phyloP scores from a whole-genome alignment of 2,797 vertebrate genomes.

The Limnodromus scolopaceus region DNA sequence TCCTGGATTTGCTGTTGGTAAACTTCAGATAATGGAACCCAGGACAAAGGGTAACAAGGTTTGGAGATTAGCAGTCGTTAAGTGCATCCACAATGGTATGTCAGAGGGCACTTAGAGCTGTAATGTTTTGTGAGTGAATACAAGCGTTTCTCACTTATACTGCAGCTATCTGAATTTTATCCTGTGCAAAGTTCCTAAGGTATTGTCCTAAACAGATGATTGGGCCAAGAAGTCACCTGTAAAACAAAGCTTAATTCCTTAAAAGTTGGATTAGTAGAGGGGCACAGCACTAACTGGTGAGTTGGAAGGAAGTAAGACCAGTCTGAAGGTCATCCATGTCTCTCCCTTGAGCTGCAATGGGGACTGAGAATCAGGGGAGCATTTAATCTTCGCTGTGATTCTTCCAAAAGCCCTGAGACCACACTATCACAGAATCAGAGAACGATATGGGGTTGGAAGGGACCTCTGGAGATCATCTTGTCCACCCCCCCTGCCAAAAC shows the following conservation, averaged over 20 bases:
- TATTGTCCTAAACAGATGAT: not conserved
- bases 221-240: not conserved
- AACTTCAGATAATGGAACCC: not conserved
- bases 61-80: not conserved
- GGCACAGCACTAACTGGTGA: accelerated
- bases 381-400: not conserved
- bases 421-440: no score
- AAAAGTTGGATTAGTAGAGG: not conserved
- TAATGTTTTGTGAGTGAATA: not conserved
- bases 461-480: no score
- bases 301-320: not conserved
- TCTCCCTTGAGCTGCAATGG: not conserved
- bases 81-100: not conserved
- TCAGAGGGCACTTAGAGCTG: not conserved
- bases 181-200: not conserved
- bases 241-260: not conserved
- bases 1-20: not conserved
- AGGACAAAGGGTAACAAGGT: not conserved
- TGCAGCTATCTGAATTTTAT: not conserved
- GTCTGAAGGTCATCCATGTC: not conserved
- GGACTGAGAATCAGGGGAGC: not conserved
- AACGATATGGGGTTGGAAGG: no score
- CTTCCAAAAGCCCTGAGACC: not conserved
- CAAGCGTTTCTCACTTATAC: not conserved
- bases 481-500: no score